Evolutionary conservation across 2,797 vertebrate species (phyloP).

Genomic region (Erethizon dorsatum): DNA sequence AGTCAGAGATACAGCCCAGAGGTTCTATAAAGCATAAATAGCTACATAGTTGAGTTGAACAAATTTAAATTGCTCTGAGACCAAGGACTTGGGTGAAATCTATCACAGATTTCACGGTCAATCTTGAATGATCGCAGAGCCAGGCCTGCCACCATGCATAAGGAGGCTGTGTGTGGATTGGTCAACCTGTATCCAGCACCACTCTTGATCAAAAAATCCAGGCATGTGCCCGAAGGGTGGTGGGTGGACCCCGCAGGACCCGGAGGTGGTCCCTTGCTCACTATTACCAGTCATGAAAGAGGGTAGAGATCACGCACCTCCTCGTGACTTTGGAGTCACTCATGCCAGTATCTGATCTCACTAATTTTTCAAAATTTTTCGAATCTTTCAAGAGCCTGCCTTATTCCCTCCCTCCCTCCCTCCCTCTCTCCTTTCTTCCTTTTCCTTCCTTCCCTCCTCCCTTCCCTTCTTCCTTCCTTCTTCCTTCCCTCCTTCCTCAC

Average conservation of each 20-base stretch:
- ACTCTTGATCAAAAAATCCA: neutral
- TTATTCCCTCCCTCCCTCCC: accelerated
- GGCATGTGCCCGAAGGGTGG: neutral
- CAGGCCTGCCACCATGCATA: neutral
- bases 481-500: accelerated
- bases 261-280: neutral
- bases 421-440: too few species aligned
- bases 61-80: neutral
- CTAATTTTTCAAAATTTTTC: constrained; percentile 9
- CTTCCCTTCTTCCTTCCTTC: neutral
- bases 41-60: neutral
- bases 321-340: neutral
- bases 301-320: neutral
- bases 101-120: neutral
- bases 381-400: neutral
- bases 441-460: too few species aligned
- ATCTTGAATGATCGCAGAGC: neutral
- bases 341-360: neutral
- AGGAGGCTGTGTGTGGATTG: neutral
- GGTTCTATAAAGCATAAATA: neutral
- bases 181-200: neutral
- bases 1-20: neutral
- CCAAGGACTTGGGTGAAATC: neutral
- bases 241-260: neutral
- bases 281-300: neutral